These are phyloP conservation scores for Asbolus verrucosus DNA, from an alignment of 1,140 invertebrate genomes.

Conservation along the genomic window DNA sequence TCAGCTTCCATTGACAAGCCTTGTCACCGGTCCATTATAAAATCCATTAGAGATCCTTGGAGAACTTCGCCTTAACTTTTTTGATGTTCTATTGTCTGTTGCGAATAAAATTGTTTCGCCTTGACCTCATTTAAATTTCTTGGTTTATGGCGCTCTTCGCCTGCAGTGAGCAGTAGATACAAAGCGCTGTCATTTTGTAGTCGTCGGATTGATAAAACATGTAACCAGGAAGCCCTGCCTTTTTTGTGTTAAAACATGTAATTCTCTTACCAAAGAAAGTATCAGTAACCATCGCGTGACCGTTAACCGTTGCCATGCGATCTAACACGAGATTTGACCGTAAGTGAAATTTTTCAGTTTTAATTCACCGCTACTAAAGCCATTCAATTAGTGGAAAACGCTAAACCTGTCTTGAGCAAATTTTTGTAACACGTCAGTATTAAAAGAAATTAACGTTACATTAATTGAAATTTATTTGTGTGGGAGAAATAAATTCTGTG, in stretches of 20 bases:
- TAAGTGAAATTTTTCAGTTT: constrained; percentile 25
- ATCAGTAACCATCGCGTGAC: constrained; percentile 41
- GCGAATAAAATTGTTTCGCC: constrained; percentile 7
- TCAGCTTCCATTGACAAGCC: too few relatives aligned
- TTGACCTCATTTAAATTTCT: constrained; percentile 30
- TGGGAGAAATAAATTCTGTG: constrained; percentile 25
- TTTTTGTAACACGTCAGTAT: constrained; percentile 21
- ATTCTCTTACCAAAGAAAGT: constrained; percentile 38
- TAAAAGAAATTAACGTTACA: constrained; percentile 30
- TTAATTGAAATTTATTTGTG: constrained; percentile 35
- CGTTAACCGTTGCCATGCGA: constrained; percentile 31
- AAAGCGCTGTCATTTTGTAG: constrained; percentile 23
- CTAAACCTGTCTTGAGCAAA: constrained; percentile 14
- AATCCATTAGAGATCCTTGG: neutral
- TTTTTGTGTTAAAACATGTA: constrained; percentile 44
- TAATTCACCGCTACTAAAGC: constrained; percentile 5
- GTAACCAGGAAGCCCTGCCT: constrained; percentile 29
- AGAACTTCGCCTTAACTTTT: constrained; percentile 19
- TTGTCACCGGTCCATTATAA: too few relatives aligned
- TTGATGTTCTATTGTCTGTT: constrained; percentile 10
- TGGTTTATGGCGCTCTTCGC: neutral
- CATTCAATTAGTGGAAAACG: constrained; percentile 20
- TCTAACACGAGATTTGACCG: constrained; percentile 28
- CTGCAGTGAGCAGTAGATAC: neutral
- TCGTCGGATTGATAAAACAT: constrained; percentile 3